phyloP scores from a whole-genome alignment of 2,888 invertebrate species.

The Drosophila kambysellisi region DNA sequence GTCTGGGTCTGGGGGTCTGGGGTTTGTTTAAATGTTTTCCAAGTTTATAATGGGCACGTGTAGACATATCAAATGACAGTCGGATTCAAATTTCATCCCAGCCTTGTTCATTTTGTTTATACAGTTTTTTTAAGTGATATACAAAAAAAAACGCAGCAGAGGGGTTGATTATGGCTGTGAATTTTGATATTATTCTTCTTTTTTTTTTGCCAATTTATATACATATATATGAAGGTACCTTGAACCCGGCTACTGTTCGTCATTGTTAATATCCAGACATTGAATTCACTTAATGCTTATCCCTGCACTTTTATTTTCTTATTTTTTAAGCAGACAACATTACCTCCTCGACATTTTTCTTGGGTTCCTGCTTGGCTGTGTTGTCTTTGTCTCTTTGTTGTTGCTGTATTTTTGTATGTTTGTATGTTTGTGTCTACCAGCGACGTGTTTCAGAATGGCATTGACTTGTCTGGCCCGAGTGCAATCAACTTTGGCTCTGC shows the following conservation, averaged over 20 bases:
- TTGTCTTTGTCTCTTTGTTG: conserved; percentile 40
- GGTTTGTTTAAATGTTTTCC: not conserved
- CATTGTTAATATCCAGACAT: conserved; percentile 30
- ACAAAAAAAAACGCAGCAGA: not conserved
- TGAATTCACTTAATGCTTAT: conserved; percentile 22
- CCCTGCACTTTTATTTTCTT: conserved; percentile 15
- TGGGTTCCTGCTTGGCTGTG: conserved; percentile 14
- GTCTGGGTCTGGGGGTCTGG: conserved; percentile 6
- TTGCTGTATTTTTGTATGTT: conserved; percentile 4
- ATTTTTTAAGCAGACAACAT: conserved; percentile 16
- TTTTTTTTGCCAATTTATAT: not conserved
- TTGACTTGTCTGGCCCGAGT: conserved; percentile 58
- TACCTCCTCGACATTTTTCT: conserved; percentile 14
- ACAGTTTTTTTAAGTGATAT: not conserved
- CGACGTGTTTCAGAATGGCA: conserved; percentile 46
- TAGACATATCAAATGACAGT: not conserved
- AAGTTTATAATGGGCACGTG: conserved; percentile 5
- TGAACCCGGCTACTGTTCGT: conserved; percentile 20
- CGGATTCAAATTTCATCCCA: conserved; percentile 1
- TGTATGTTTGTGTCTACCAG: conserved; percentile 46
- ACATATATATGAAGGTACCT: conserved; percentile 6
- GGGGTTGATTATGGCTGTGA: conserved; percentile 2
- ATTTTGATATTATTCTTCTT: not conserved
- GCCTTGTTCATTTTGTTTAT: conserved; percentile 1
- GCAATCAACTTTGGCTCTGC: conserved; percentile 49